Evolutionary conservation across 2,888 invertebrate species (phyloP).

Genomic region (Idaea aversata): DNA sequence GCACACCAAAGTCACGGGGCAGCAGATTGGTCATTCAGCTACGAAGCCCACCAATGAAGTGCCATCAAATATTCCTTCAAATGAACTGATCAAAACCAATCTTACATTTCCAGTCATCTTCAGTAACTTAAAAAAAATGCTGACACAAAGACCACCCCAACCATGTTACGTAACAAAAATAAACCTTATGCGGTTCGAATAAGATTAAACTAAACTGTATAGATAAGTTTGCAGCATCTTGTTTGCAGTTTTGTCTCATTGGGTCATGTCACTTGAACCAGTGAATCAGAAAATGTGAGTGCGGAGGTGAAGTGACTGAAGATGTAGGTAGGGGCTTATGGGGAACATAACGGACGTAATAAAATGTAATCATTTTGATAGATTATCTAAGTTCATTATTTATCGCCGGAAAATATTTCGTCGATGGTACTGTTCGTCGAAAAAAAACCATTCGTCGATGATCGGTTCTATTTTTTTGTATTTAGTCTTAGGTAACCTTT

Average conservation of each 20-base stretch:
- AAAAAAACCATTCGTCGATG: too few species aligned
- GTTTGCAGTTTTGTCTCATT: conserved; percentile 51
- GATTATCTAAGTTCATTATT: neutral
- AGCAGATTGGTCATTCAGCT: too few species aligned
- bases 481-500: too few species aligned
- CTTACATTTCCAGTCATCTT: neutral
- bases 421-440: too few species aligned
- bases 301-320: conserved; percentile 3
- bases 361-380: neutral
- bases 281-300: conserved; percentile 36
- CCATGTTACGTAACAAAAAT: conserved; percentile 12
- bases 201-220: conserved; percentile 18
- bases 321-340: neutral
- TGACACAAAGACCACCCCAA: neutral
- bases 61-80: neutral
- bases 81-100: neutral
- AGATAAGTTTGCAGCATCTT: conserved; percentile 23
- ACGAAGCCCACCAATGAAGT: too few species aligned
- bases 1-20: too few species aligned
- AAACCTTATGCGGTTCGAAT: conserved; percentile 20
- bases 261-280: conserved; percentile 43
- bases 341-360: neutral
- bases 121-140: neutral
- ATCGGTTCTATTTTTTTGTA: too few species aligned
- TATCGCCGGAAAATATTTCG: too few species aligned